Base-by-base conservation (phyloP, 2,113 vertebrate genomes). In the Sula dactylatra region DNA sequence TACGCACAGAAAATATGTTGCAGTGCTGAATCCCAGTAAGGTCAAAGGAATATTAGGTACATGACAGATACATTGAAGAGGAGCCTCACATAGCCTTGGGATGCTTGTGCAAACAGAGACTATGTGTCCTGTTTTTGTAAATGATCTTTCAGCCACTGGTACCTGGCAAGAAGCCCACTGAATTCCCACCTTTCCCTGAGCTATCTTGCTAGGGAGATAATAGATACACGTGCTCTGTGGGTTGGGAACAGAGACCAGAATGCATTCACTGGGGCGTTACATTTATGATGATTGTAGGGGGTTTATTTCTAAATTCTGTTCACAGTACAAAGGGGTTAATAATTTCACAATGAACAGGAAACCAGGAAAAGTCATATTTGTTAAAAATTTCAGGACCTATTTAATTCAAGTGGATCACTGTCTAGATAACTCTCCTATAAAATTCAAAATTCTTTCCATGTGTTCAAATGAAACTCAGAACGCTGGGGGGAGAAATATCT, bases 151-250 rank as follows among this genome's bases (percentile, higher is more conserved):
- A 71, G 29, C 4, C n/a, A 55, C 42, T 71, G 32, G n/a, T 67
- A 78, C 11, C 11, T 34, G 13, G 19, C 17, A 74, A 54, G 24
- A 80, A 91, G 12, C 14, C 36, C 54, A 34, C 34, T 19, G 47
- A 85, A 76, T 76, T 90, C 32, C 13, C 19, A 64, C 17, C 7
- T 79, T 79, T 50, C 15, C n/a, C 42, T 50, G 17, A 91, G n/a
- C 17, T 82, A 38, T 3, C 4, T 29, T 61, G 27, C 3, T 74
- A 6, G 5, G 19, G 22, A 78, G 11, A 18, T 66, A 82, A 65
- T 19, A 82, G n/a, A 45, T 70, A 45, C 0, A 1, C 1, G 2
- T 26, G 14, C 7, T 52, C 18, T 82, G 5, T 55, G 32, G 7
- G 4, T 26, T 82, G 52, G 42, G 7, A 89, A 58, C 1, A 55